Evolutionary conservation across 2,113 vertebrate genomes (phyloP), one percentile per base, ranked within the genome.

Genomic region (Thryonomys swinderianus): DNA sequence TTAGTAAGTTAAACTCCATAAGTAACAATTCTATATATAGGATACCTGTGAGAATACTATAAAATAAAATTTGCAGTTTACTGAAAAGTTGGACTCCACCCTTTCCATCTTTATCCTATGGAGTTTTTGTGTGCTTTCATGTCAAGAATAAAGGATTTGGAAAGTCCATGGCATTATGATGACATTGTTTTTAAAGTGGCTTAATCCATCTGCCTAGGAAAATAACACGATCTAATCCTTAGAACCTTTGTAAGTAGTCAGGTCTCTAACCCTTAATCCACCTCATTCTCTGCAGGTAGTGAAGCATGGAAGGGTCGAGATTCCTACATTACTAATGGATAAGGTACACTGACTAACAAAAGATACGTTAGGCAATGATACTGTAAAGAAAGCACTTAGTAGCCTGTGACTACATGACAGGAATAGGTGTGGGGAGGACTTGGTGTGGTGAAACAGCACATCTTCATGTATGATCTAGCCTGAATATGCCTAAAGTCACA

Each of bases 171-270:
- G 87, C n/a, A 92, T 97, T 97, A 95, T 85, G 76, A 66, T 83
- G 53, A 82, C 94, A 94, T 55, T 79, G 82, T 48, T 12, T 96
- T 96, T 96, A 48, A 97, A 96, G 93, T 91, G 93, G 76, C 73
- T 91, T 98, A 97, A 97, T 93, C 93, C 45, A 48, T 96, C 88
- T 51, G 87, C 73, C 42, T 66, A 93, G 76, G 61, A 78, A 96
- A 96, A 96, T 81, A 94, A 95, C 97, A 97, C 12, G 21, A 91
- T 94, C 93, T 97, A 96, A 97, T 97, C 95, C 80, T 95, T 96
- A 95, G 92, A 91, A 62, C 61, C 73, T 96, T 85, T 88, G 93
- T 96, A 94, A 96, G 91, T 62, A 96, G 87, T 88, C 37, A 64
- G n/a, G 61, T 92, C 91, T 96, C 91, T 89, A 85, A 83, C 27